Conservation (phyloP, 1,140 invertebrate genomes). For the Tenebrio molitor region DNA sequence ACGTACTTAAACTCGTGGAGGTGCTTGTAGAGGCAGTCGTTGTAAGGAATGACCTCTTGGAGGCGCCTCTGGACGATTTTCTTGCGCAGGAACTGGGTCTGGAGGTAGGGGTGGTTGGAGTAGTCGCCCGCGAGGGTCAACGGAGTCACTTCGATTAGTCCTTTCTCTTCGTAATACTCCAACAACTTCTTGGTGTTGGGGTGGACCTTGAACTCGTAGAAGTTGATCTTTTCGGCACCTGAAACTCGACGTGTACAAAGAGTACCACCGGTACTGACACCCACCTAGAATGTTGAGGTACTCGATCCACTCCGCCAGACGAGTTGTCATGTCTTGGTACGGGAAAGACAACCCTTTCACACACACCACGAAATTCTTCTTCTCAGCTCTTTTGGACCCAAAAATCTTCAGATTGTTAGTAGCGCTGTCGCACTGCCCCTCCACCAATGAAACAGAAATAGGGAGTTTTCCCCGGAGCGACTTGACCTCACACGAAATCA, state of each 20-base stretch:
- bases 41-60: slow-evolving; percentile 95
- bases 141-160: slow-evolving; percentile 81
- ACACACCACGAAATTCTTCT: slow-evolving; percentile 91
- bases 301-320: slow-evolving; percentile 94
- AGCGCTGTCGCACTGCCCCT: slow-evolving; percentile 84
- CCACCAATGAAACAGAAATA: slow-evolving; percentile 83
- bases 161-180: slow-evolving; percentile 77
- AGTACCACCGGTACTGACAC: background rate
- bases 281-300: slow-evolving; percentile 77
- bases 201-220: slow-evolving; percentile 91
- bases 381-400: slow-evolving; percentile 78
- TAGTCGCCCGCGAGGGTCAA: slow-evolving; percentile 90
- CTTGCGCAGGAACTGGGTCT: slow-evolving; percentile 89
- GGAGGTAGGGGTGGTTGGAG: slow-evolving; percentile 87
- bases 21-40: slow-evolving; percentile 94
- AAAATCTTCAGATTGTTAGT: slow-evolving; percentile 89
- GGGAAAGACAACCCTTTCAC: slow-evolving; percentile 93
- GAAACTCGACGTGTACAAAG: background rate
- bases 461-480: slow-evolving; percentile 76
- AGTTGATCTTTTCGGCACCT: slow-evolving; percentile 91
- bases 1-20: slow-evolving; percentile 91
- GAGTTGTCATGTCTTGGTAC: slow-evolving; percentile 87
- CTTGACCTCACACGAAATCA: slow-evolving; percentile 87
- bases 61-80: slow-evolving; percentile 91
- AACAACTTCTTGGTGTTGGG: slow-evolving; percentile 92